These are phyloP conservation scores for Okapia johnstoni DNA, from an alignment of 2,113 vertebrate species.

Conservation along the genomic window DNA sequence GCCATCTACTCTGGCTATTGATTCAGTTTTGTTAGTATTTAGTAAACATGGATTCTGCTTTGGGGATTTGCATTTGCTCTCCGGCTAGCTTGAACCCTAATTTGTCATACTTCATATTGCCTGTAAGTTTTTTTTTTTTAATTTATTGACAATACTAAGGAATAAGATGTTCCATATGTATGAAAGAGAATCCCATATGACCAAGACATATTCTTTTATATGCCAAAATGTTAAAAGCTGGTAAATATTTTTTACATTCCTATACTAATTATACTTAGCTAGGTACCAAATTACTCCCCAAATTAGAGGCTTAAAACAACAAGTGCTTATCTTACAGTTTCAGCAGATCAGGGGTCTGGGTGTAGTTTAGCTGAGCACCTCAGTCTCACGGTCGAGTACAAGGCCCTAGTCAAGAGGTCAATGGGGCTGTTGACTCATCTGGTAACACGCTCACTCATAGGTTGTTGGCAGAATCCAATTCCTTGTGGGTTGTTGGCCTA, in stretches of 20 bases:
- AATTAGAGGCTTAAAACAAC: neutral
- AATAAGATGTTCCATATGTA: neutral
- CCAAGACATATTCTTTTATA: neutral
- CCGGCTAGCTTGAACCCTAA: neutral
- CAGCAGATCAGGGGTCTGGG: neutral
- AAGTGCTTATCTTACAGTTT: neutral
- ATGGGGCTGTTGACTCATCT: neutral
- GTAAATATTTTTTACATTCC: neutral
- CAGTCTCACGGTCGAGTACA: neutral
- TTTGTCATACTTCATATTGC: neutral
- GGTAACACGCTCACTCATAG: neutral
- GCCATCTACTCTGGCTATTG: neutral
- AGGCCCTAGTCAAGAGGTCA: neutral
- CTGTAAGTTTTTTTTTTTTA: neutral
- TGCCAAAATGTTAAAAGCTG: neutral
- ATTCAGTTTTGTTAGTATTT: neutral
- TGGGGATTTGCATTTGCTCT: conserved; percentile 1
- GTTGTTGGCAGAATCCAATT: neutral
- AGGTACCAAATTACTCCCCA: neutral
- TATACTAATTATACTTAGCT: neutral
- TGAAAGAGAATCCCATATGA: neutral
- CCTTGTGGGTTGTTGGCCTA: neutral
- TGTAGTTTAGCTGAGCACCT: neutral
- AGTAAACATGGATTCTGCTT: neutral
- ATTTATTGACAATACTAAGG: neutral